phyloP scores from a whole-genome alignment of 2,113 vertebrate species.

The Rhadina sibilatrix region DNA sequence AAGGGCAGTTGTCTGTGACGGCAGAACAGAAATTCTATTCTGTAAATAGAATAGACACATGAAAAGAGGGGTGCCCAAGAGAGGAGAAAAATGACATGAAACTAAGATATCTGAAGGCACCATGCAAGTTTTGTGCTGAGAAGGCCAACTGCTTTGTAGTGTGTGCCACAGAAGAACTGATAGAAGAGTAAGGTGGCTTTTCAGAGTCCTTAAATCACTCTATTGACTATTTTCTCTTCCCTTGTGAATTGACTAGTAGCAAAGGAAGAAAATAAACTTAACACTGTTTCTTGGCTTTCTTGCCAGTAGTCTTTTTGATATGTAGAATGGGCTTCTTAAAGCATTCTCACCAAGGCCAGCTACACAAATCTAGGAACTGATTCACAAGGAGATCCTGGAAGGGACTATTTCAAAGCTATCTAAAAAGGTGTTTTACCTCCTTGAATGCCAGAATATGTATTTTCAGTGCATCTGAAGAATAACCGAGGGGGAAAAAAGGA shows the following conservation, averaged over 20 bases:
- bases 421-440: neutral
- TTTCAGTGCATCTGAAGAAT: neutral
- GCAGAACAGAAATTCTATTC: neutral
- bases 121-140: neutral
- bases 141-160: neutral
- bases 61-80: neutral
- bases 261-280: neutral
- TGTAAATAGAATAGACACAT: neutral
- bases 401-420: neutral
- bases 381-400: neutral
- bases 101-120: neutral
- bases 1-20: neutral
- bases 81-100: neutral
- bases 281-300: neutral
- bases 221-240: neutral
- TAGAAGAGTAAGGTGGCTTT: neutral
- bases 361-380: neutral
- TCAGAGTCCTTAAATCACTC: neutral
- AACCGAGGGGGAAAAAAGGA: fast-evolving
- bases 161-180: neutral
- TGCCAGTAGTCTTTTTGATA: neutral
- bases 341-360: neutral
- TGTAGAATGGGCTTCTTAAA: neutral
- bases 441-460: neutral
- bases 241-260: neutral